phyloP scores from a whole-genome alignment of 2,797 vertebrate genomes.

The Chiloscyllium punctatum region DNA sequence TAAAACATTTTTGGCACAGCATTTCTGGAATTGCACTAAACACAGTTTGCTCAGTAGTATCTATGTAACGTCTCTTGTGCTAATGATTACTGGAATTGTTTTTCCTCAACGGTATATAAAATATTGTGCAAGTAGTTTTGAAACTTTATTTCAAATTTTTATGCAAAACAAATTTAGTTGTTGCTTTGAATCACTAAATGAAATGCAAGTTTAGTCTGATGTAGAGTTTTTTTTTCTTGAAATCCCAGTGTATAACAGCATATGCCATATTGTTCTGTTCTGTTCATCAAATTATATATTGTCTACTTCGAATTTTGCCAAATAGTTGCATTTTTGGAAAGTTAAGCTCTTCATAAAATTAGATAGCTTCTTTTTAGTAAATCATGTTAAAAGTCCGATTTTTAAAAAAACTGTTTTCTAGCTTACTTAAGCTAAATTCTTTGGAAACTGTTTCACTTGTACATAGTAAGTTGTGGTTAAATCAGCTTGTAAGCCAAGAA shows the following conservation, averaged over 20 bases:
- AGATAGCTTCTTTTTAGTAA: conserved; percentile 8
- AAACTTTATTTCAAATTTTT: background rate
- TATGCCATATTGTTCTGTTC: conserved; percentile 6
- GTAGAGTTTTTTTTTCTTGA: background rate
- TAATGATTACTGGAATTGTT: background rate
- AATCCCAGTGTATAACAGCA: background rate
- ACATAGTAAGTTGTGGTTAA: background rate
- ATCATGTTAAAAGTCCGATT: background rate
- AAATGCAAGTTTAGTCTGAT: conserved; percentile 21
- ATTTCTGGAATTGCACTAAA: conserved; percentile 4
- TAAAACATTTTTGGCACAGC: background rate
- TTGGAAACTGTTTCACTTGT: background rate
- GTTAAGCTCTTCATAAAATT: background rate
- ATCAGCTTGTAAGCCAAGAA: background rate
- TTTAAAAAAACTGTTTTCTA: background rate
- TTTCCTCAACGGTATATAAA: background rate
- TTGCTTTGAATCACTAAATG: conserved; percentile 31
- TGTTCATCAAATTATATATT: background rate
- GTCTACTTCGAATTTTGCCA: background rate
- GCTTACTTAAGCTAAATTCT: background rate
- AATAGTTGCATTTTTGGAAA: background rate
- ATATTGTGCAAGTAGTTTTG: conserved; percentile 10
- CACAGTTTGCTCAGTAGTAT: conserved; percentile 9
- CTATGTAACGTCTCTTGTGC: background rate
- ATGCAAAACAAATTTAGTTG: background rate